Base-by-base conservation (phyloP, 2,797 vertebrate species). In the Chloroceryle amazona region DNA sequence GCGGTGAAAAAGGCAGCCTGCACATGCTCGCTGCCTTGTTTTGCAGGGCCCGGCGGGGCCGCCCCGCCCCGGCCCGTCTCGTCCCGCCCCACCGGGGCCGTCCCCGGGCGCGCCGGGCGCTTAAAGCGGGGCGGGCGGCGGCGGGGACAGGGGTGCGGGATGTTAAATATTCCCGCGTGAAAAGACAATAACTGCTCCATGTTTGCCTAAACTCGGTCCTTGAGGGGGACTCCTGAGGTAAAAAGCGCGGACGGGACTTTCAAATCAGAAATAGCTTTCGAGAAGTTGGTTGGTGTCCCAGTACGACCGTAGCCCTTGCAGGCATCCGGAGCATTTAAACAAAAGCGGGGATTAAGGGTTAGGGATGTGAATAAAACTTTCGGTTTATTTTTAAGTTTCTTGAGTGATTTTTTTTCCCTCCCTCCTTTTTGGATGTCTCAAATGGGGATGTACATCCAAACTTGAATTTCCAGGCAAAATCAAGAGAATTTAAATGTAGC, bases 11-110 rank as follows among this genome's bases (percentile, higher is more conserved):
- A 13, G 23, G 13, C 39, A 12, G 13, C 47, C 44, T 81, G 84
- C 95, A 94, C 95, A 93, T 92, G 94, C 92, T 90, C 93, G 10
- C 62, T 92, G 75, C 95, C 90, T 87, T 94, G 92, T 96, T 96
- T 93, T 93, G 62, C 95, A 79, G 72, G 5, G 60, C 88, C 63
- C 62, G 63, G 54, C 71, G 84, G 80, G 79, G 68, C 65, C 33
- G 66, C 18, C 47, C 33, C 46, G 15, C 23, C 58, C 65, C 31
- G 60, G 10, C 57, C 37, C 49, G 76, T 18, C 70, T 68, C 86
- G 79, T 26, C 80, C 82, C 89, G 62, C 9, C 93, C 90, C 76
- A 4, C 35, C 61, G 90, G 87, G 78, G 93, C 76, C 68, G 81
- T 75, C 91, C 85, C 79, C 87, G 81, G 60, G 35, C 10, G 55